Evolutionary conservation across 1,140 invertebrate species (phyloP).

Genomic region (Caligus rogercresseyi): DNA sequence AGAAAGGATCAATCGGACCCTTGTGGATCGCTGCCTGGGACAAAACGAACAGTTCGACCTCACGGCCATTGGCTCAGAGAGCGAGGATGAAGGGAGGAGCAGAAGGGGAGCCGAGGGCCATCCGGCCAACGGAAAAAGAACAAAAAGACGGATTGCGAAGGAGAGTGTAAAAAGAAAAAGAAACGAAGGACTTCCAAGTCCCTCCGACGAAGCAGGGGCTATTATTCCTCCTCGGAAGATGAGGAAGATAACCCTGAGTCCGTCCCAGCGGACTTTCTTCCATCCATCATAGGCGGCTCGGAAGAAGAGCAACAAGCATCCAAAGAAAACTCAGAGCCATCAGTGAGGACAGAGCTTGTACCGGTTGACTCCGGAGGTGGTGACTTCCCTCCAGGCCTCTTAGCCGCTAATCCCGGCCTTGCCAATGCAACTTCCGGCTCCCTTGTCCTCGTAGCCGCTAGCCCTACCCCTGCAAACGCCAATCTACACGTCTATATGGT

Average conservation of each 20-base stretch:
- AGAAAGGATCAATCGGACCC: constrained; percentile 31
- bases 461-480: not conserved
- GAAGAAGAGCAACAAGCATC: not conserved
- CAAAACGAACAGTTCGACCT: constrained; percentile 9
- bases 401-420: constrained; percentile 18
- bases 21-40: constrained; percentile 15
- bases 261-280: not conserved
- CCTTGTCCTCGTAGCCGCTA: constrained; percentile 12
- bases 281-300: not conserved
- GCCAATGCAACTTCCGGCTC: constrained; percentile 11
- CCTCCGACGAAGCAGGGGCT: not conserved
- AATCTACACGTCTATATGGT: not conserved
- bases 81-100: constrained; percentile 3
- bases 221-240: constrained; percentile 9
- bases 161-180: not conserved
- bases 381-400: constrained; percentile 7
- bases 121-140: not conserved
- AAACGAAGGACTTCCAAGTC: not conserved
- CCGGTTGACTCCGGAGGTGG: not conserved
- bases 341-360: not conserved
- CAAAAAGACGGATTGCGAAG: not conserved
- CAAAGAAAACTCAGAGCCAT: not conserved
- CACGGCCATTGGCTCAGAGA: not conserved
- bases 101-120: constrained; percentile 1
- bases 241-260: not conserved